Percentiles rank a stretch among this genome's conserved stretches.
Conservation (phyloP, 2,113 vertebrate species). For the Chascanopsetta lugubris region DNA sequence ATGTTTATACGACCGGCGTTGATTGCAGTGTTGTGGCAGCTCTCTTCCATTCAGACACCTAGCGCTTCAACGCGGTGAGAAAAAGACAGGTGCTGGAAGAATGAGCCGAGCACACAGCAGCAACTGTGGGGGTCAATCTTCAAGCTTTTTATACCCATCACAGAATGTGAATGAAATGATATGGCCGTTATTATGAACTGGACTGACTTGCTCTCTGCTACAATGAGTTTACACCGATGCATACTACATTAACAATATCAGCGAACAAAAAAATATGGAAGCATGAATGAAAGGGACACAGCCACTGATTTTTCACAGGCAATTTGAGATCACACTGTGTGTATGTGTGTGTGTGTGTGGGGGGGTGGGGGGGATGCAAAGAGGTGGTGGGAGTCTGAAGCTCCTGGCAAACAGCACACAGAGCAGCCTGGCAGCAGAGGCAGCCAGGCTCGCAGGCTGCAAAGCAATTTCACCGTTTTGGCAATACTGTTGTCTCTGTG, state of each 20-base stretch:
- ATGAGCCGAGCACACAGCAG: slow-evolving; percentile 35
- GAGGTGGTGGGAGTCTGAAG: slow-evolving; percentile 43
- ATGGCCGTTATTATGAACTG: slow-evolving; percentile 59
- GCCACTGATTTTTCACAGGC: slow-evolving; percentile 77
- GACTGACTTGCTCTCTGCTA: slow-evolving; percentile 62
- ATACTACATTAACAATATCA: slow-evolving; percentile 76
- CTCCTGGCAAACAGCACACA: slow-evolving; percentile 73
- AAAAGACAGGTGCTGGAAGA: slow-evolving; percentile 26
- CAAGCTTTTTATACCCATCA: slow-evolving; percentile 44
- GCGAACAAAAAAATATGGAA: slow-evolving; percentile 76
- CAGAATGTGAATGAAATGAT: slow-evolving; percentile 51
- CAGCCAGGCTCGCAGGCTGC: slow-evolving; percentile 72
- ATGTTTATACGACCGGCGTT: slow-evolving; percentile 51
- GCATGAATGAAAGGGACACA: slow-evolving; percentile 77
- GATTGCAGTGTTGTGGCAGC: slow-evolving; percentile 36
- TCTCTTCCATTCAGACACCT: slow-evolving; percentile 24
- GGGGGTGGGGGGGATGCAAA: slow-evolving; percentile 32
- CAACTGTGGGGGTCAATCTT: slow-evolving; percentile 46
- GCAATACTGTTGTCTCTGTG: slow-evolving; percentile 78
- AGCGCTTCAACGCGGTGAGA: slow-evolving; percentile 31
- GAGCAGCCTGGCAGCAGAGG: slow-evolving; percentile 70
- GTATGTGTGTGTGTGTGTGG: slow-evolving; percentile 38
- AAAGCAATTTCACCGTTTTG: slow-evolving; percentile 80
- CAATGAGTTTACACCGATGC: slow-evolving; percentile 70
- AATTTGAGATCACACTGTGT: slow-evolving; percentile 75